Percentiles rank a stretch among this genome's conserved stretches.
Evolutionary conservation across 2,888 invertebrate genomes (phyloP).

Genomic region (Deroplatys truncata): DNA sequence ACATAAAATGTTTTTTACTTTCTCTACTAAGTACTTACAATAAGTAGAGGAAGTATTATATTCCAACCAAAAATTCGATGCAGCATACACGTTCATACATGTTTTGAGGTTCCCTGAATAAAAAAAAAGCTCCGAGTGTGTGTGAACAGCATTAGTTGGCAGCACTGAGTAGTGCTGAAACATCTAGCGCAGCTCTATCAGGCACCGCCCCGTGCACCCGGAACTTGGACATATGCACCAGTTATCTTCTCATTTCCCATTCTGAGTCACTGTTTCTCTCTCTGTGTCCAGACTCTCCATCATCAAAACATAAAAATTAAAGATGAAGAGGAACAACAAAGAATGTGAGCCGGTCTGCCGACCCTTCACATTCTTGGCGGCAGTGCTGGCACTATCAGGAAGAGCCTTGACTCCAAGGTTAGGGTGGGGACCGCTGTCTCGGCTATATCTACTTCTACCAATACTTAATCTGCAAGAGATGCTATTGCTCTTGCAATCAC

Average conservation of each 20-base stretch:
- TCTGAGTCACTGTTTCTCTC: not conserved
- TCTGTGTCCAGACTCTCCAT: not conserved
- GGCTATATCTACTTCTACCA: not conserved
- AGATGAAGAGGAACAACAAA: not conserved
- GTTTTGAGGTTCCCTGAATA: no score
- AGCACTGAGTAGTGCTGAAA: not conserved
- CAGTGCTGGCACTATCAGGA: conserved; percentile 20
- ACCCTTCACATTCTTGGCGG: conserved; percentile 28
- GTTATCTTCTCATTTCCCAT: not conserved
- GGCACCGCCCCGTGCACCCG: not conserved
- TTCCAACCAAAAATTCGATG: no score
- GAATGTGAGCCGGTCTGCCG: not conserved
- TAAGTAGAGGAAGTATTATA: no score
- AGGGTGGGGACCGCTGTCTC: conserved; percentile 21
- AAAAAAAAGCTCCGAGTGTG: no score
- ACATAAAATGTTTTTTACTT: no score
- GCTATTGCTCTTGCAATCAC: not conserved
- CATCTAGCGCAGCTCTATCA: no score
- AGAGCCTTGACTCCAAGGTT: conserved; percentile 30
- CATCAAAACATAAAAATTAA: not conserved
- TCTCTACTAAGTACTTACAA: no score
- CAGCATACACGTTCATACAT: no score
- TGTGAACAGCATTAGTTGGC: no score
- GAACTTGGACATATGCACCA: not conserved
- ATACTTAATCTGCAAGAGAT: not conserved